These are phyloP conservation scores for Nesoenas mayeri DNA, from an alignment of 2,113 vertebrate species.

Conservation along the genomic window DNA sequence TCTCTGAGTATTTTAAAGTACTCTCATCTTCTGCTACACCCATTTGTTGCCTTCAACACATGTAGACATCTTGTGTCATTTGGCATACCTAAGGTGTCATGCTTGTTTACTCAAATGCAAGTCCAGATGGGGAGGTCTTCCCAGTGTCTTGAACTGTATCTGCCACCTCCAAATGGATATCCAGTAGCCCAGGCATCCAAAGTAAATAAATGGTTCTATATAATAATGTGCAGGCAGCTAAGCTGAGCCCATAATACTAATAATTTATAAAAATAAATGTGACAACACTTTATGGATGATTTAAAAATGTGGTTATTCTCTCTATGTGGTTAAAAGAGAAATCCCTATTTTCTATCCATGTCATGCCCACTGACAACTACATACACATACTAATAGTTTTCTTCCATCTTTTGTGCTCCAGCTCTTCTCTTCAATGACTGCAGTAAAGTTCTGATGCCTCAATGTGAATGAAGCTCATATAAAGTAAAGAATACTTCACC, in stretches of 20 bases:
- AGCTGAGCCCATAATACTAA: background rate
- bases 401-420: background rate
- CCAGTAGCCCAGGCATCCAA: background rate
- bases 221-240: background rate
- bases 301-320: background rate
- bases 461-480: background rate
- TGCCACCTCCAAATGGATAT: background rate
- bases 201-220: background rate
- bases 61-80: background rate
- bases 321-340: background rate
- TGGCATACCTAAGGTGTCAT: background rate
- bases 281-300: background rate
- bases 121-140: background rate
- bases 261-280: background rate
- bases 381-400: background rate
- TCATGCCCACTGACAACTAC: background rate
- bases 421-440: background rate
- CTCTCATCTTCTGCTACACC: background rate
- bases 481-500: background rate
- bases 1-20: background rate
- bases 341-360: background rate
- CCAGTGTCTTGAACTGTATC: background rate
- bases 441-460: background rate
- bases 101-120: background rate
- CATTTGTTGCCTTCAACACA: fast-evolving